phyloP scores from a whole-genome alignment of 2,113 vertebrate genomes.

The Amia ocellicauda region DNA sequence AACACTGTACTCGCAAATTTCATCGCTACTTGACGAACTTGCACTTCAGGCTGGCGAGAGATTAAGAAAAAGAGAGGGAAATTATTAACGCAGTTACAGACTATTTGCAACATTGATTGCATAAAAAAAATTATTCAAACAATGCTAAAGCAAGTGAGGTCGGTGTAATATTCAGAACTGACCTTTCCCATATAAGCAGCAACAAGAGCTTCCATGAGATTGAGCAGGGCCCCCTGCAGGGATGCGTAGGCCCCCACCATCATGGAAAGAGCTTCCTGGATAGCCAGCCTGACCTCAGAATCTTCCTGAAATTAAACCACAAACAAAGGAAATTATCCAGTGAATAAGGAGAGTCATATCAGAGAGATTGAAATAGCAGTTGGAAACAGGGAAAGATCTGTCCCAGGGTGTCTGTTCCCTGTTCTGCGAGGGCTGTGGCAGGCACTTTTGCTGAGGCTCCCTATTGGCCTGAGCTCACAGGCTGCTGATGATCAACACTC shows the following conservation, averaged over 20 bases:
- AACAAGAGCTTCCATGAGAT: constrained; percentile 96
- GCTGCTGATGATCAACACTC: no score
- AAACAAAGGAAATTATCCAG: neutral
- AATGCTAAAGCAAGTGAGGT: no score
- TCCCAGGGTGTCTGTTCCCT: no score
- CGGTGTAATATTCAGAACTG: no score
- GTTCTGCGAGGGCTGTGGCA: no score
- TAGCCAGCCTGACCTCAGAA: constrained; percentile 88
- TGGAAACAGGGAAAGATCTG: neutral
- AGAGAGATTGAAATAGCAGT: neutral
- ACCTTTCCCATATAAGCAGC: constrained; percentile 95
- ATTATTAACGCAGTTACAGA: neutral
- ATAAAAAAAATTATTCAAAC: no score
- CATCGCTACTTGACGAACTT: constrained; percentile 95
- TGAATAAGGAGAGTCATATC: neutral
- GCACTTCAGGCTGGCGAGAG: constrained; percentile 85
- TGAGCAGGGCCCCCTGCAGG: constrained; percentile 91
- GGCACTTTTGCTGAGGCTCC: no score
- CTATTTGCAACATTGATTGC: no score
- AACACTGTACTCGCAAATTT: constrained; percentile 96
- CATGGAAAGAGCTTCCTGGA: constrained; percentile 96
- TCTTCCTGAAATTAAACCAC: constrained; percentile 72
- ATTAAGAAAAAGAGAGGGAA: constrained; percentile 1
- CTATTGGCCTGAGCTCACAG: no score
- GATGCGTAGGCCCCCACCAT: constrained; percentile 94